phyloP scores from a whole-genome alignment of 2,797 vertebrate genomes.

The Iguana delicatissima region DNA sequence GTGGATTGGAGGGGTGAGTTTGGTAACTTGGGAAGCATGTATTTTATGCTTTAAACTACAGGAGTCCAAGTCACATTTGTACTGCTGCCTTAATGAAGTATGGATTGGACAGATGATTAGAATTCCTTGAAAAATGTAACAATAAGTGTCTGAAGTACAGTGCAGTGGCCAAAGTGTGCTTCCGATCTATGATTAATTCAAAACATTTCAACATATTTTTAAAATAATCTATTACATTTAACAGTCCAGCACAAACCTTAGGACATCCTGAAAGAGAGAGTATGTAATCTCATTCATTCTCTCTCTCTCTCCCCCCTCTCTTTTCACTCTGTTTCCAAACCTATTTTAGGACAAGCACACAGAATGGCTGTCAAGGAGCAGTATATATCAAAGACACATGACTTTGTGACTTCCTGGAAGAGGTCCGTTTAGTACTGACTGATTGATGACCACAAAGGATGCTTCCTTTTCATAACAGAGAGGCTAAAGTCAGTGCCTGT shows the following conservation, averaged over 20 bases:
- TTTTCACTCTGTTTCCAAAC: slow-evolving; percentile 42
- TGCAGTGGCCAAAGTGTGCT: neutral
- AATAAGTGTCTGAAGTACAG: neutral
- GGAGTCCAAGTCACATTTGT: neutral
- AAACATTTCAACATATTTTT: neutral
- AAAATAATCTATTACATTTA: neutral
- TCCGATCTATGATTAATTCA: neutral
- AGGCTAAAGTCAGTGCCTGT: slow-evolving; percentile 70
- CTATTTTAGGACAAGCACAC: slow-evolving; percentile 57
- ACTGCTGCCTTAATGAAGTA: neutral
- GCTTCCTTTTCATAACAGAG: slow-evolving; percentile 69
- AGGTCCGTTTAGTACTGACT: slow-evolving; percentile 50
- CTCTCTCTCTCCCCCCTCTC: neutral
- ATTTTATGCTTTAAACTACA: neutral
- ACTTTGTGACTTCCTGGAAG: slow-evolving; percentile 65
- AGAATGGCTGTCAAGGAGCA: slow-evolving; percentile 64
- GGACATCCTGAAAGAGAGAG: neutral
- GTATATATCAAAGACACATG: slow-evolving; percentile 50
- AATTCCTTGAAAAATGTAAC: neutral
- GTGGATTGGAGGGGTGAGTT: neutral
- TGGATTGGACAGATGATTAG: neutral
- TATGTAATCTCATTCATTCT: neutral
- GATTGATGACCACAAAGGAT: slow-evolving; percentile 54
- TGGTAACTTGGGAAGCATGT: neutral
- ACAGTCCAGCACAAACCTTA: neutral